A percentile compares a stretch with the other conserved stretches of the same genome.
Conservation (phyloP, 2,888 invertebrate genomes). For the Acrocyrtus sp. region DNA sequence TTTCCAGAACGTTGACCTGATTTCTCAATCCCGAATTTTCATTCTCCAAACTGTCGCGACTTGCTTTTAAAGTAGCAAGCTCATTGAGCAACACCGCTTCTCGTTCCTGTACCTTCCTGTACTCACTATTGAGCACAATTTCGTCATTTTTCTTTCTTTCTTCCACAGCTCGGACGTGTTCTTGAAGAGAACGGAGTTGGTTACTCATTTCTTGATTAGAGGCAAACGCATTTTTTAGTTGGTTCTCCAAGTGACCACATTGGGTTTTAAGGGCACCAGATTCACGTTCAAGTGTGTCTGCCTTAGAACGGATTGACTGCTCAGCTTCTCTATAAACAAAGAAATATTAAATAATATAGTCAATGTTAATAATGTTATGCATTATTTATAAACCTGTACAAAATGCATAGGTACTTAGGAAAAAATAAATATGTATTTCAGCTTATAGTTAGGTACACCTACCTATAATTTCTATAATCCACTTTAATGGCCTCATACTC, state of each 20-base stretch:
- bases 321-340: constrained; percentile 37
- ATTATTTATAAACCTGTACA: no score
- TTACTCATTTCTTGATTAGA: constrained; percentile 58
- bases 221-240: constrained; percentile 65
- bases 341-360: no score
- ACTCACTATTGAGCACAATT: constrained; percentile 15
- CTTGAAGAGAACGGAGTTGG: constrained; percentile 52
- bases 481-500: constrained; percentile 52
- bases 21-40: constrained; percentile 66
- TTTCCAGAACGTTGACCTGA: constrained; percentile 68
- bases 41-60: constrained; percentile 44
- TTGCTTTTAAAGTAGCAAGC: background rate
- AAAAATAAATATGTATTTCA: no score
- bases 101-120: constrained; percentile 61
- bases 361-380: no score
- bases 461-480: constrained; percentile 34
- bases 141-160: constrained; percentile 32
- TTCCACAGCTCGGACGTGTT: constrained; percentile 44
- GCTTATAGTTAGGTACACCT: no score
- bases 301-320: constrained; percentile 51
- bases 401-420: no score
- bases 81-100: constrained; percentile 26
- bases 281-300: constrained; percentile 56
- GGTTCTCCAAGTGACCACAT: constrained; percentile 65
- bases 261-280: constrained; percentile 64